Percentiles rank a stretch among this genome's conserved stretches.
Evolutionary conservation across 92 coral and sea anemone genomes (phyloP).

Genomic region (Actinostola sp.): DNA sequence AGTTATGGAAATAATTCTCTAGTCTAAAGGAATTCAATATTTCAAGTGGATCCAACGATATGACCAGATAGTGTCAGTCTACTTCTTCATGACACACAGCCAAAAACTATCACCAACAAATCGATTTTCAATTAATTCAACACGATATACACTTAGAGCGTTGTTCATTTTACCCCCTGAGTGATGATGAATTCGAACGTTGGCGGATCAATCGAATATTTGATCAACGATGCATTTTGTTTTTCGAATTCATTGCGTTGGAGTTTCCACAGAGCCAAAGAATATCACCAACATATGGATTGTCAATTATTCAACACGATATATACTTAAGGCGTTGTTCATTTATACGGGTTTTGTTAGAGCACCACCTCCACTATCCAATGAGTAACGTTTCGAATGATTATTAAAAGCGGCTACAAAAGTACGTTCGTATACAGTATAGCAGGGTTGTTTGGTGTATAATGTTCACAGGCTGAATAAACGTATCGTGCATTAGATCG

Average conservation of each 20-base stretch:
- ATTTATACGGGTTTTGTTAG: too few species aligned
- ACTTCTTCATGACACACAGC: background rate
- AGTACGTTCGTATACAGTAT: background rate
- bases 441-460: background rate
- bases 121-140: background rate
- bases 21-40: background rate
- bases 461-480: too few species aligned
- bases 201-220: background rate
- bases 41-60: constrained; percentile 1
- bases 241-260: too few species aligned
- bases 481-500: too few species aligned
- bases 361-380: too few species aligned
- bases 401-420: too few species aligned
- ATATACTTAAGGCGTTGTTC: too few species aligned
- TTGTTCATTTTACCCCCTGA: background rate
- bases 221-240: background rate
- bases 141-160: background rate
- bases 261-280: too few species aligned
- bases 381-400: too few species aligned
- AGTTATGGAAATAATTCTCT: background rate
- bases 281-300: too few species aligned
- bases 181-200: background rate
- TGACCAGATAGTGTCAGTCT: background rate
- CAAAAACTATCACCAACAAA: background rate
- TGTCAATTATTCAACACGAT: too few species aligned